These are phyloP conservation scores for Momotus momota DNA, from an alignment of 2,797 vertebrate species.

Conservation along the genomic window DNA sequence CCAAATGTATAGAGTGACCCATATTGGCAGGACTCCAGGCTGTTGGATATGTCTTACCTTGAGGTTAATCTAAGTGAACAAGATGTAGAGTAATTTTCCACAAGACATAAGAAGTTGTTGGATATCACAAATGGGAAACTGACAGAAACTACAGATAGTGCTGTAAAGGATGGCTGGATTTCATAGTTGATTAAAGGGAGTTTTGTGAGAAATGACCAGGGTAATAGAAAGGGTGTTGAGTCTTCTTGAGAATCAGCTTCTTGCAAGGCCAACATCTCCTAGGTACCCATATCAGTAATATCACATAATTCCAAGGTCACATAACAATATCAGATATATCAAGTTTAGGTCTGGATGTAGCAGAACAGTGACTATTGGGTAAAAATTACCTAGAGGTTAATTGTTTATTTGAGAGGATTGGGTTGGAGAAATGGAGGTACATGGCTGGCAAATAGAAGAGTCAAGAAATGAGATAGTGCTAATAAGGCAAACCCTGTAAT, in stretches of 20 bases:
- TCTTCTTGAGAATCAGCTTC: neutral
- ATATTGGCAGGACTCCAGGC: neutral
- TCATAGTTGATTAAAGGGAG: neutral
- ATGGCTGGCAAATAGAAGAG: neutral
- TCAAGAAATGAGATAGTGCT: neutral
- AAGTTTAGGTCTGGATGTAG: neutral
- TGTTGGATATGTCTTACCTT: neutral
- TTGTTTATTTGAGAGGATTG: neutral
- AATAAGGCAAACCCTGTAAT: neutral
- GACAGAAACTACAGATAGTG: neutral
- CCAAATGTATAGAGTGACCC: neutral
- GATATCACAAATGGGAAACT: neutral
- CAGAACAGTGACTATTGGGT: neutral
- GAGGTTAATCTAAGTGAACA: neutral
- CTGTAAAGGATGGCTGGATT: neutral
- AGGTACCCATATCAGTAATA: too few relatives aligned
- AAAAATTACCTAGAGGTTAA: neutral
- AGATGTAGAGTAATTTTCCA: neutral
- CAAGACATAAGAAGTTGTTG: neutral
- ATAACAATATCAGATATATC: neutral
- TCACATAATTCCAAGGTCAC: neutral
- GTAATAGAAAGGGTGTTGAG: neutral
- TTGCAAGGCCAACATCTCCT: neutral
- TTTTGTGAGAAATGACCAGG: neutral
- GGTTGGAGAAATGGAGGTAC: neutral